Base-by-base conservation (phyloP, 2,113 vertebrate genomes). In the Helogale parvula region DNA sequence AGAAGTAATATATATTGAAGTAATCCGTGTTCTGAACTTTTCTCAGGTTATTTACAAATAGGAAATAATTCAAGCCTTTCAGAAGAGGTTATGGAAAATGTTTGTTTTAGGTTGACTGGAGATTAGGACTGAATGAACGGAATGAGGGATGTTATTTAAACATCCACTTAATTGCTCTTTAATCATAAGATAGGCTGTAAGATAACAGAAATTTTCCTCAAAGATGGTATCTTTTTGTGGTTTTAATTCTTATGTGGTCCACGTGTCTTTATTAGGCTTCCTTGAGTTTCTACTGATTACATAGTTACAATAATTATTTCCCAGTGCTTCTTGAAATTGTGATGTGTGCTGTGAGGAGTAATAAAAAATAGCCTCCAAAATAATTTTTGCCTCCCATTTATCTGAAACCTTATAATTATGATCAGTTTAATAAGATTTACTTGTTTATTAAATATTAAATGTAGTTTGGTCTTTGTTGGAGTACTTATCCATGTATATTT, bases 401-500 rank as follows among this genome's bases (percentile, higher is more conserved):
- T 71, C 19, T 79, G 38, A 84, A n/a, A 35, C 54, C 31, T 71
- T 77, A 5, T 63, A 81, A 45, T 63, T 93, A 5, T 91, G 47
- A 14, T 41, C 66, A 82, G 50, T 54, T 92, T 80, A 35, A 41
- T 31, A 60, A 66, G 16, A 3, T 92, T 45, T 92, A 54, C 45
- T 47, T 85, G 21, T 72, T 91, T 72, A 52, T 86, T 65, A 91
- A 88, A 65, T 97, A 93, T 38, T 79, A 47, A 69, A 33, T 84
- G 3, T 72, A 83, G 38, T 79, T 90, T 66, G 45, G 23, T 33
- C 27, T 83, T 35, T 82, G 25, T 72, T 69, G 29, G 38, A 79
- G 35, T 90, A 57, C 54, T 88, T 27, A 57, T 57, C 5, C 23
- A 60, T 9, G 7, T 60, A 60, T 60, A 21, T 60, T 60, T 57